Base-by-base conservation (phyloP, 2,888 invertebrate genomes). In the Sarcophaga rosellei region DNA sequence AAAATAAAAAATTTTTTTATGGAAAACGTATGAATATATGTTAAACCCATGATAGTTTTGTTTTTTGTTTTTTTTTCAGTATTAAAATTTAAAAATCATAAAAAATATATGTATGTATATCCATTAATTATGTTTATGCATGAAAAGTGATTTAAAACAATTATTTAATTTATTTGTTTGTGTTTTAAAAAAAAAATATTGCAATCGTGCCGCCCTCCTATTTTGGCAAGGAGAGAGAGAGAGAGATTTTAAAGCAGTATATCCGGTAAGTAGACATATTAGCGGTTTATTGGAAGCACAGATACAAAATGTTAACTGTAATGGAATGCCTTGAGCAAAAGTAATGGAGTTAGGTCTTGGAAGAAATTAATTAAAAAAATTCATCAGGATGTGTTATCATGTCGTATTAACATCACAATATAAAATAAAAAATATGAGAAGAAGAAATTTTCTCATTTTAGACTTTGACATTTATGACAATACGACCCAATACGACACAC, bases 261-360 rank as follows among this genome's bases (percentile, higher is more conserved):
- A 53, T 12, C 15, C 53, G 53, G 2, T 15, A 53, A 53, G 53
- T 35, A 35, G 35, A 8, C 35, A 2, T 8, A 35, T 35, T 35
- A 35, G 8, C 8, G 8, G 10, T 17, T 53, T 10, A 61, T 61
- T 81, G 73, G 72, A 78, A 78, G 78, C 78, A 78, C 78, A 69
- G n/a, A n/a, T 78, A 78, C 12, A 15, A 53, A 53, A 44, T 45
- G 21, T 59, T 61, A 63, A 76, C 21, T 69, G 53, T 61, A 59
- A 75, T 57, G 86, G 86, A 86, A 87, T 87, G 79, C 69, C 61
- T 87, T 84, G 81, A 87, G 86, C 77, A 82, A 84, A 53, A 84
- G 68, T 84, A 62, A 68, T 23, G 57, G 62, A 78, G 84, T 61
- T 35, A 10, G 2, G 8, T 35, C 10, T 35, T 35, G 35, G 8